phyloP scores from a whole-genome alignment of 2,888 invertebrate species.

The Netelia fuscicornis region DNA sequence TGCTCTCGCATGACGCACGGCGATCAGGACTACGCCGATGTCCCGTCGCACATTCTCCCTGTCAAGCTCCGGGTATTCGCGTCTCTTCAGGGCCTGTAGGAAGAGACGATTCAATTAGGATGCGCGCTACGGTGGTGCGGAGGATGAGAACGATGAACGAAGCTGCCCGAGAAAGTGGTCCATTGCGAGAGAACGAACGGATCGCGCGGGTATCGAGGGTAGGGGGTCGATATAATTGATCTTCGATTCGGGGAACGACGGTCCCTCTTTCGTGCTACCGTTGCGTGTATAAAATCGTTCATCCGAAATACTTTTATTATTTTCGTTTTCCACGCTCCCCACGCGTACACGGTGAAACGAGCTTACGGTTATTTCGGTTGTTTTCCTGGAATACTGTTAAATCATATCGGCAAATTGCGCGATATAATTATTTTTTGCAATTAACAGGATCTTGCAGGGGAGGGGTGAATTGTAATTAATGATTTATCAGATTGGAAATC shows the following conservation, averaged over 20 bases:
- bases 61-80: conserved; percentile 73
- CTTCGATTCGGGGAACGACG: conserved; percentile 37
- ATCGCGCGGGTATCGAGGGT: conserved; percentile 22
- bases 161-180: conserved; percentile 3
- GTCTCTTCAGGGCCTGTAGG: conserved; percentile 33
- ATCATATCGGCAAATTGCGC: conserved; percentile 39
- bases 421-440: conserved; percentile 66
- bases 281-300: background rate
- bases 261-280: conserved; percentile 26
- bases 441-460: conserved; percentile 37
- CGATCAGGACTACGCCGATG: conserved; percentile 71
- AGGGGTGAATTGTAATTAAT: conserved; percentile 51
- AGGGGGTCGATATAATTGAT: conserved; percentile 23
- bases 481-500: conserved; percentile 64
- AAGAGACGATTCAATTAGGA: conserved; percentile 82
- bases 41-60: conserved; percentile 80
- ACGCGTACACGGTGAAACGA: background rate
- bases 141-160: conserved; percentile 13
- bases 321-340: background rate
- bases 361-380: conserved; percentile 25
- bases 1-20: conserved; percentile 39
- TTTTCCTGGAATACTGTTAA: conserved; percentile 47
- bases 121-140: conserved; percentile 44
- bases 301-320: background rate
- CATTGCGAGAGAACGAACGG: conserved; percentile 1